Percentiles rank a stretch among this genome's conserved stretches.
Evolutionary conservation across 2,113 vertebrate species (phyloP).

Genomic region (Oncorhynchus masou): DNA sequence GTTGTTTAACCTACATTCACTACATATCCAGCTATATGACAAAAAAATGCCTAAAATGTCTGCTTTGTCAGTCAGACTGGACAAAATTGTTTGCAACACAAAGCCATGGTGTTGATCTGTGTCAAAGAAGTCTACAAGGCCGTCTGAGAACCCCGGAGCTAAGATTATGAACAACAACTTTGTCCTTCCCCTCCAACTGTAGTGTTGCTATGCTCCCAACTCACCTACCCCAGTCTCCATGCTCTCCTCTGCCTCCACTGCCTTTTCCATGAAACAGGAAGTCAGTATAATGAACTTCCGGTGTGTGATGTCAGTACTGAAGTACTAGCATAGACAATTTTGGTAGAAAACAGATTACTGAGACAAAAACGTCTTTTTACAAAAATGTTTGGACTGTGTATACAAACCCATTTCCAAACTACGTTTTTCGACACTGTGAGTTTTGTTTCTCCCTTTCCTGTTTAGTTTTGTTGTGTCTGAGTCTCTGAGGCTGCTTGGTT

Average conservation of each 20-base stretch:
- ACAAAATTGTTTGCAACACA: neutral
- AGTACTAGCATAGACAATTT: neutral
- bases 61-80: neutral
- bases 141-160: neutral
- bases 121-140: neutral
- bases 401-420: neutral
- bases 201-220: constrained; percentile 17
- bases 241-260: neutral
- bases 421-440: neutral
- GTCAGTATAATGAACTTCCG: constrained; percentile 36
- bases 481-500: neutral
- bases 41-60: neutral
- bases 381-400: neutral
- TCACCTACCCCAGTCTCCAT: neutral
- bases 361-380: neutral
- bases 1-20: neutral
- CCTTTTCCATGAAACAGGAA: constrained; percentile 24
- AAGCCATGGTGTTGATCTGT: neutral
- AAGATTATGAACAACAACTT: neutral
- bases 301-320: constrained; percentile 16
- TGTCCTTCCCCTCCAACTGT: neutral
- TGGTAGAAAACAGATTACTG: constrained; percentile 26
- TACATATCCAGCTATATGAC: neutral
- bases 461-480: constrained; percentile 1
- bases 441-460: neutral